Evolutionary conservation across 2,888 invertebrate genomes (phyloP).

Genomic region (Zygaena filipendulae): DNA sequence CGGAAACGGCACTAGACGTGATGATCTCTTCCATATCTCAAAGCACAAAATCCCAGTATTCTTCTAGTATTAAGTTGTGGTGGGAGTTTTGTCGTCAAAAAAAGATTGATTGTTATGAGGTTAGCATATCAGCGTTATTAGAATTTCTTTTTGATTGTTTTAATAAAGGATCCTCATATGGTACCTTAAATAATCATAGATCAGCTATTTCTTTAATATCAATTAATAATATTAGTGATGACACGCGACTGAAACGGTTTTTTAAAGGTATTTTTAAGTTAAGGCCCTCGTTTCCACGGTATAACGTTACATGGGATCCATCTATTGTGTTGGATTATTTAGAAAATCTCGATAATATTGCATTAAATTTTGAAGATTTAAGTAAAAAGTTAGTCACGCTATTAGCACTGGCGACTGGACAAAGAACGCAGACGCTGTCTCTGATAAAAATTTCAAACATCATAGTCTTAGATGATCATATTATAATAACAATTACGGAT

Average conservation of each 20-base stretch:
- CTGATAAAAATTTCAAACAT: constrained; percentile 16
- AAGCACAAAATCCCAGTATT: no score
- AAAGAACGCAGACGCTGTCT: constrained; percentile 17
- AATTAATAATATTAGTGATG: constrained; percentile 15
- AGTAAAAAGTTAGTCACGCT: no score
- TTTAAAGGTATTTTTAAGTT: constrained; percentile 20
- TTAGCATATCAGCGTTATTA: constrained; percentile 4
- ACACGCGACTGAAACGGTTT: constrained; percentile 16
- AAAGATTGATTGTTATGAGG: constrained; percentile 2
- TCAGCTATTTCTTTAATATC: constrained; percentile 21
- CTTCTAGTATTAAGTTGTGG: no score
- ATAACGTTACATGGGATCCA: constrained; percentile 20
- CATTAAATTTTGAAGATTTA: no score
- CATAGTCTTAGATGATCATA: not conserved
- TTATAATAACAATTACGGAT: constrained; percentile 13
- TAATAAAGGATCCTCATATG: constrained; percentile 17
- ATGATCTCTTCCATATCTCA: no score
- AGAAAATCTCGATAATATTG: no score
- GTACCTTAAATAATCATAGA: constrained; percentile 19
- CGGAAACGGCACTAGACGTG: constrained; percentile 4
- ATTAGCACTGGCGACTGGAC: constrained; percentile 14
- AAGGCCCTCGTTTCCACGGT: constrained; percentile 20
- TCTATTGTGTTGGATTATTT: constrained; percentile 17
- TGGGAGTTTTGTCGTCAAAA: constrained; percentile 2
- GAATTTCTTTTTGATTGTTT: constrained; percentile 17